These are phyloP conservation scores for Lanius collurio DNA, from an alignment of 2,113 vertebrate species.

Conservation along the genomic window DNA sequence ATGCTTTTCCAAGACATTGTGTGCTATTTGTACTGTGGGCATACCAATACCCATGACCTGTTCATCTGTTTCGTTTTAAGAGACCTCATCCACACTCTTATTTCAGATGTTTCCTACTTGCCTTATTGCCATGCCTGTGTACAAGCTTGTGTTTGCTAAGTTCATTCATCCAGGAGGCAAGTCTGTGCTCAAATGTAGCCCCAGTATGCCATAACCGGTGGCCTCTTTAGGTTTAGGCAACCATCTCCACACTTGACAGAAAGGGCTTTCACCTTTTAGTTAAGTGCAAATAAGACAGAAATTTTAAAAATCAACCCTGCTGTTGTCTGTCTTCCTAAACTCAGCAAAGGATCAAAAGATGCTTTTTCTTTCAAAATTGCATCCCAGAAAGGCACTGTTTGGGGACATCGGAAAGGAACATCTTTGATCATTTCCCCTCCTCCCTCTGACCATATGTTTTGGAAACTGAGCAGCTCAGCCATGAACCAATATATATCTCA, in stretches of 20 bases:
- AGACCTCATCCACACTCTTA: not conserved
- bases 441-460: not conserved
- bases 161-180: not conserved
- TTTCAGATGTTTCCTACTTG: not conserved
- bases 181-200: not conserved
- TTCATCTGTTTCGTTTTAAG: not conserved
- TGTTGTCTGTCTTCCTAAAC: not conserved
- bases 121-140: too few relatives aligned
- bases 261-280: not conserved
- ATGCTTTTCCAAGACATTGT: not conserved
- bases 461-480: not conserved
- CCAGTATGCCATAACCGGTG: fast-evolving
- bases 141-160: not conserved
- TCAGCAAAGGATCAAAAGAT: not conserved
- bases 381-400: not conserved
- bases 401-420: not conserved
- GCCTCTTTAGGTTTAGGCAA: not conserved
- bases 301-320: not conserved
- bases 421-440: not conserved
- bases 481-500: not conserved
- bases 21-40: not conserved
- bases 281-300: not conserved
- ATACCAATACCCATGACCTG: not conserved
- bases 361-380: not conserved
- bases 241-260: not conserved